A percentile compares a stretch with the other conserved stretches of the same genome.
Conservation (phyloP, 2,888 invertebrate genomes). For the Coleophora flavipennella region DNA sequence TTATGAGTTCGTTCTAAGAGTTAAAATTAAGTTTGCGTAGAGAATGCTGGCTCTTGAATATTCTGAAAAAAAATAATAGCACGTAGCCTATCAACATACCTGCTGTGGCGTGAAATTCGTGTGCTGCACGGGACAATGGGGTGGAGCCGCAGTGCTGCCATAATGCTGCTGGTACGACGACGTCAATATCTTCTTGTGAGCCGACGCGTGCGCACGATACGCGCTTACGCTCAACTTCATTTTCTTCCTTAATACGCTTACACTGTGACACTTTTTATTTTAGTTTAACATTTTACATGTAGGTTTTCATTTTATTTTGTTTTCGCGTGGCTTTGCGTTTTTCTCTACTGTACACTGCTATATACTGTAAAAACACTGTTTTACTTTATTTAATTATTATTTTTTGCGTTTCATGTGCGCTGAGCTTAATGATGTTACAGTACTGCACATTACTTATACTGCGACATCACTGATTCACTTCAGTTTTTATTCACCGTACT, state of each 20-base stretch:
- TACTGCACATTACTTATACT: too few relatives aligned
- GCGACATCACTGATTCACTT: too few relatives aligned
- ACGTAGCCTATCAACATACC: conserved; percentile 28
- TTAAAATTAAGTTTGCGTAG: too few relatives aligned
- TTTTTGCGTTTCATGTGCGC: too few relatives aligned
- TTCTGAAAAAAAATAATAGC: background rate
- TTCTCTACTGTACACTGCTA: background rate
- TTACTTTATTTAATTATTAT: too few relatives aligned
- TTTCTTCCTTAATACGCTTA: conserved; percentile 9
- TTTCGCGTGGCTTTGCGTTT: background rate
- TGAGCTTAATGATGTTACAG: too few relatives aligned
- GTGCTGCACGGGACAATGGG: conserved; percentile 61
- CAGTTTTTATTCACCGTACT: too few relatives aligned
- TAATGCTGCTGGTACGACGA: conserved; percentile 85
- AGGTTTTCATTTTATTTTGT: too few relatives aligned
- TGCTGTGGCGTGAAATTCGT: conserved; percentile 43
- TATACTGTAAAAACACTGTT: too few relatives aligned
- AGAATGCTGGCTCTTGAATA: too few relatives aligned
- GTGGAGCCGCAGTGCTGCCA: conserved; percentile 80
- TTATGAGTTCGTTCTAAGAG: too few relatives aligned
- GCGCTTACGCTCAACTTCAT: conserved; percentile 93
- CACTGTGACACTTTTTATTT: background rate
- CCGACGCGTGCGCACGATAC: conserved; percentile 89
- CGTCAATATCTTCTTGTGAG: conserved; percentile 88
- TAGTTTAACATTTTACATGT: background rate